Percentiles rank a stretch among this genome's conserved stretches.
phyloP scores from a whole-genome alignment of 2,113 vertebrate species.

The Pteruthius melanotis region DNA sequence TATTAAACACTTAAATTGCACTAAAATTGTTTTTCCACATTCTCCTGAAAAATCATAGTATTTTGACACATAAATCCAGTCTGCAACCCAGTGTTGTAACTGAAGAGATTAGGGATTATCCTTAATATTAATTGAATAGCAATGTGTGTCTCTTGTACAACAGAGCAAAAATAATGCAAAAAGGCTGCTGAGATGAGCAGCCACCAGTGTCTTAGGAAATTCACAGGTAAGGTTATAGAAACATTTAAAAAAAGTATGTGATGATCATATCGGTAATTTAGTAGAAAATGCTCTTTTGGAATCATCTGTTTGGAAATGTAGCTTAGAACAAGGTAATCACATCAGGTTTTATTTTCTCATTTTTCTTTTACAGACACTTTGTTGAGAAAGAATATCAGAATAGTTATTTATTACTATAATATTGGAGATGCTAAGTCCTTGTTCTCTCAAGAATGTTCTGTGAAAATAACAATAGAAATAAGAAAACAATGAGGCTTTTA shows the following conservation, averaged over 20 bases:
- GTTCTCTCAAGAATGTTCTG: neutral
- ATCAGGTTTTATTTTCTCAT: neutral
- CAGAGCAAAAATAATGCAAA: neutral
- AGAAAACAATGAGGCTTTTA: neutral
- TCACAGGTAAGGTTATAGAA: neutral
- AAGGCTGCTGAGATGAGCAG: neutral
- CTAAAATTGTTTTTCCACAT: neutral
- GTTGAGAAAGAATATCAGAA: neutral
- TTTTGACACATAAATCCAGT: neutral
- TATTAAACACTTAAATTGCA: neutral
- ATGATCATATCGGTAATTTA: neutral
- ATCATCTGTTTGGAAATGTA: neutral
- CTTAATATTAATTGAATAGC: neutral
- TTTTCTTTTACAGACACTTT: neutral
- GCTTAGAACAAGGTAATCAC: neutral
- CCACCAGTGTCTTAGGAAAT: neutral
- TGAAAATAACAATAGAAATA: neutral
- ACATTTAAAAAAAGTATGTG: neutral
- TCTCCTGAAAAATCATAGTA: neutral
- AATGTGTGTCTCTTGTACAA: neutral
- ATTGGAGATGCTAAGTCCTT: neutral
- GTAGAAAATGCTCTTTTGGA: neutral
- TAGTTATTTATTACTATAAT: neutral
- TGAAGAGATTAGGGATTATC: neutral
- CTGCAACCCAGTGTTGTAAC: neutral